Conservation (phyloP, 2,113 vertebrate species). For the Nesogale talazaci region DNA sequence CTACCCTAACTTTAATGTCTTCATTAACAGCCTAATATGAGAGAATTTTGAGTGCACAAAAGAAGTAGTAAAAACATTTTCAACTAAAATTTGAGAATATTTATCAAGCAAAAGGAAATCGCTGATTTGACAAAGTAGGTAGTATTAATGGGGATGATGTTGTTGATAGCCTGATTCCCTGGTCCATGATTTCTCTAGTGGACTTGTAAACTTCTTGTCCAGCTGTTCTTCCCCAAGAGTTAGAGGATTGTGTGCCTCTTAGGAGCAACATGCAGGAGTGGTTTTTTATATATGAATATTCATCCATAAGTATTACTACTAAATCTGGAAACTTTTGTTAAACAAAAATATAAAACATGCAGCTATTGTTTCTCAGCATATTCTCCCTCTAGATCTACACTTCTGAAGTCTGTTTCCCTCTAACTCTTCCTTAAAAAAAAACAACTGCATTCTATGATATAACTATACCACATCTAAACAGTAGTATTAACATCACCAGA, state of each 20-base stretch:
- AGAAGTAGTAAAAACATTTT: not conserved
- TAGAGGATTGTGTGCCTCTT: not conserved
- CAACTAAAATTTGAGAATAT: slow-evolving; percentile 20
- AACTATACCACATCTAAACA: no score
- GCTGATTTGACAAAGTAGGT: not conserved
- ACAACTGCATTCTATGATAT: no score
- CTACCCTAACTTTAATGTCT: no score
- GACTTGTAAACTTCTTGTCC: not conserved
- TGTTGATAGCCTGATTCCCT: not conserved
- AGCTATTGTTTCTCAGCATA: no score
- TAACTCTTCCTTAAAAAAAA: no score
- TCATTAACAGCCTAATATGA: not conserved
- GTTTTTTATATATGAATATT: not conserved
- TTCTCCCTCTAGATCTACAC: no score
- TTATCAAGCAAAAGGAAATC: not conserved
- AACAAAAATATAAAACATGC: no score
- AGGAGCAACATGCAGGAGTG: not conserved
- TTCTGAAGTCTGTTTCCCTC: no score
- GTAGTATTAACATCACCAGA: no score
- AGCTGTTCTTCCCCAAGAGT: not conserved
- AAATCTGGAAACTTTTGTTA: no score
- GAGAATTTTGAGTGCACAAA: not conserved
- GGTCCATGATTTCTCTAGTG: not conserved
- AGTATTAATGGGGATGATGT: not conserved
- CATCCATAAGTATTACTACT: no score